Conservation (phyloP, 2,888 invertebrate species). For the Matsumyia berberina region DNA sequence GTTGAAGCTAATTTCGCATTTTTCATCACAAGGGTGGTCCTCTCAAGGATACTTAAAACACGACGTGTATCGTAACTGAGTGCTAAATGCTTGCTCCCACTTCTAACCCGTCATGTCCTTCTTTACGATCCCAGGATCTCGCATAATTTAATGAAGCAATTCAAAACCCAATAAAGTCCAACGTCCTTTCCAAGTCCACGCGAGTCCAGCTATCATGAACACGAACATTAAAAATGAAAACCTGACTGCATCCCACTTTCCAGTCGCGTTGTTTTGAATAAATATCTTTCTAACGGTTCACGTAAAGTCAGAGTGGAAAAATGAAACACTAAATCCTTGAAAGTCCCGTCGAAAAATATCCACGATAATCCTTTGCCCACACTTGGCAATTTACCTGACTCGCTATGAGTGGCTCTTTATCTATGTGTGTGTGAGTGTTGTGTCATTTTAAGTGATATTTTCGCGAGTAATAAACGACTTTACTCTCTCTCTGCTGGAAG, state of each 20-base stretch:
- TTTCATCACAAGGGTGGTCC: too few relatives aligned
- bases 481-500: constrained; percentile 44
- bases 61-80: too few relatives aligned
- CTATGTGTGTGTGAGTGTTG: constrained; percentile 13
- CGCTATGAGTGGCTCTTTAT: neutral
- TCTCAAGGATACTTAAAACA: too few relatives aligned
- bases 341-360: constrained; percentile 23
- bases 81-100: neutral
- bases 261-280: constrained; percentile 28
- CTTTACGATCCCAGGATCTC: neutral
- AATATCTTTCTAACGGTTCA: constrained; percentile 32
- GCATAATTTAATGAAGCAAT: constrained; percentile 54
- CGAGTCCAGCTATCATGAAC: constrained; percentile 37
- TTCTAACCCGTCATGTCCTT: neutral
- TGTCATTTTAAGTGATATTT: constrained; percentile 73
- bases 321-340: constrained; percentile 52
- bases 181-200: constrained; percentile 3
- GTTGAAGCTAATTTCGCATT: too few relatives aligned
- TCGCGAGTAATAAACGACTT: constrained; percentile 69
- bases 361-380: constrained; percentile 60
- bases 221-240: constrained; percentile 55
- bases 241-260: constrained; percentile 2
- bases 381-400: constrained; percentile 44
- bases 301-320: constrained; percentile 36
- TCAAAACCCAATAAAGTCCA: constrained; percentile 22